Conservation (phyloP, 2,797 vertebrate species). For the Lerista edwardsae region DNA sequence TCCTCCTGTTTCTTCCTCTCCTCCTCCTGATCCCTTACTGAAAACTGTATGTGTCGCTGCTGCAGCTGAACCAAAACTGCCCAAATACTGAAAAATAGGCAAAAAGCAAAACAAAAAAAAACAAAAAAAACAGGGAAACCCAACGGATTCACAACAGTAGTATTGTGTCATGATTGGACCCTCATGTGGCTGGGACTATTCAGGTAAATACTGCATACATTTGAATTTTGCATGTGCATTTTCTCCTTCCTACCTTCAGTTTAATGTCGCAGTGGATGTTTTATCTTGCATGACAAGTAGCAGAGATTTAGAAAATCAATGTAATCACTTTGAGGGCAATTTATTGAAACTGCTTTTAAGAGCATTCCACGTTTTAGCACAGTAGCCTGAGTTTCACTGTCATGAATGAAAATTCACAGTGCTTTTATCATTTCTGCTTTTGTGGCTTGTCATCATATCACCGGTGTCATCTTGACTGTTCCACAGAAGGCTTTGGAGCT, state of each 20-base stretch:
- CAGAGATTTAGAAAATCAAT: not conserved
- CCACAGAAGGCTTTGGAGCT: not conserved
- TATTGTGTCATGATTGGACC: not conserved
- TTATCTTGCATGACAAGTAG: conserved; percentile 13
- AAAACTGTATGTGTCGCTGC: no score
- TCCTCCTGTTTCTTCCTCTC: no score
- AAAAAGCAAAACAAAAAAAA: no score
- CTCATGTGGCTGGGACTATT: not conserved
- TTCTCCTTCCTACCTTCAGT: not conserved
- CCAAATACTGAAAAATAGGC: no score
- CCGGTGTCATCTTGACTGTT: not conserved
- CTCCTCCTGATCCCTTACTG: no score
- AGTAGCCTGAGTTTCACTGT: not conserved
- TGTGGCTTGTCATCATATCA: not conserved
- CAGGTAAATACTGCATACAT: not conserved
- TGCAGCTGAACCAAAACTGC: no score
- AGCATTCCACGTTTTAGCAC: not conserved
- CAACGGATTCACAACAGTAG: not conserved
- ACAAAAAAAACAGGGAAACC: no score
- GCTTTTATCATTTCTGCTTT: not conserved
- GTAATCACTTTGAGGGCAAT: conserved; percentile 12
- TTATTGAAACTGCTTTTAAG: conserved; percentile 11
- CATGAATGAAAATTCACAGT: not conserved
- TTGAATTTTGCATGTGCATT: not conserved
- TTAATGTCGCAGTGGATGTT: not conserved